These are phyloP conservation scores for Hirtodrosophila confusa DNA, from an alignment of 2,888 invertebrate genomes.

Conservation along the genomic window DNA sequence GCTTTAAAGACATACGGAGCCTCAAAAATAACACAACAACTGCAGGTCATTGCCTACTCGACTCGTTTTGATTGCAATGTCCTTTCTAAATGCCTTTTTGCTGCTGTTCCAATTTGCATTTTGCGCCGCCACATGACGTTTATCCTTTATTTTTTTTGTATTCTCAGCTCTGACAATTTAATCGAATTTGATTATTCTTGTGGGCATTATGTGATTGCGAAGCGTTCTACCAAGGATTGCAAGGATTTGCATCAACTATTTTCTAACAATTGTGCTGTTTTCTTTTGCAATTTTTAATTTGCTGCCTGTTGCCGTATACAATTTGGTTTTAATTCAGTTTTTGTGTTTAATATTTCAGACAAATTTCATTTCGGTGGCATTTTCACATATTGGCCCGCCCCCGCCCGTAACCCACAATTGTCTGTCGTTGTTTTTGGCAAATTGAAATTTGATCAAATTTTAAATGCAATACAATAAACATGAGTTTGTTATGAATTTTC, in stretches of 20 bases:
- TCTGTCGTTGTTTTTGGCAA: conserved; percentile 39
- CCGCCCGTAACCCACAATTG: conserved; percentile 4
- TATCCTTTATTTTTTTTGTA: conserved; percentile 15
- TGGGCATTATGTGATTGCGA: conserved; percentile 41
- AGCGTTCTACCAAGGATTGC: conserved; percentile 12
- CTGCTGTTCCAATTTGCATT: conserved; percentile 29
- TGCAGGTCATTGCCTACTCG: conserved; percentile 14
- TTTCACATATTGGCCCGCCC: conserved; percentile 19
- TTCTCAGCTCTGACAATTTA: conserved; percentile 49
- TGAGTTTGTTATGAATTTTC: conserved; percentile 38
- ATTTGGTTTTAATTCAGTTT: conserved; percentile 57
- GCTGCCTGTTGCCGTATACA: conserved; percentile 16
- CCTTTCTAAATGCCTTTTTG: conserved; percentile 15
- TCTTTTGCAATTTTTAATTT: conserved; percentile 9
- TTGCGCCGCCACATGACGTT: conserved; percentile 23
- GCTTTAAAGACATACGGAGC: neutral
- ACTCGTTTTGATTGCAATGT: conserved; percentile 2
- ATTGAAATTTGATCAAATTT: conserved; percentile 70
- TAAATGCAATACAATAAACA: conserved; percentile 45
- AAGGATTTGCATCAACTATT: conserved; percentile 12
- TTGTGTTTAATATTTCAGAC: conserved; percentile 36
- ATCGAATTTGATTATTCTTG: conserved; percentile 67
- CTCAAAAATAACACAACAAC: neutral
- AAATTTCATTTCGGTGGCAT: conserved; percentile 42
- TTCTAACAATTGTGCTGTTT: conserved; percentile 3